phyloP scores from a whole-genome alignment of 1,140 invertebrate species.

The Drosophila kepulauana region DNA sequence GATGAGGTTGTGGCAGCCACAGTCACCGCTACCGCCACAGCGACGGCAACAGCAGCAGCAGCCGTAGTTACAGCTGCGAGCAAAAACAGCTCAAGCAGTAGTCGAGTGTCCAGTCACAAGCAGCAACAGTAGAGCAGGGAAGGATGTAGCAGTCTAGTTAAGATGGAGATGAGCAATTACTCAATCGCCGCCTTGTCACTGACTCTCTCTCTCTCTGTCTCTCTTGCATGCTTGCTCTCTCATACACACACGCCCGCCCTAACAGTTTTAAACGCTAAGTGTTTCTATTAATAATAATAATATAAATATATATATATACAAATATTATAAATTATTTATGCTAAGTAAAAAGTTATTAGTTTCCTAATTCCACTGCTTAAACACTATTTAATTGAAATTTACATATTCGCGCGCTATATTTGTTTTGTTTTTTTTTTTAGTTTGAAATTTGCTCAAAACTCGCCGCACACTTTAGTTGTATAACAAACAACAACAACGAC shows the following conservation, averaged over 20 bases:
- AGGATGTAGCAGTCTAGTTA: slow-evolving; percentile 19
- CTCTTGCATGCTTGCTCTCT: not conserved
- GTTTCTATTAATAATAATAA: slow-evolving; percentile 56
- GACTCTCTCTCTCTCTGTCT: slow-evolving; percentile 9
- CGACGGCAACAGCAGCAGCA: not conserved
- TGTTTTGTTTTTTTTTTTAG: slow-evolving; percentile 46
- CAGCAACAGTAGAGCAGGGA: slow-evolving; percentile 3
- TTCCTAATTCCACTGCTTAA: slow-evolving; percentile 59
- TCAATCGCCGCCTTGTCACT: slow-evolving; percentile 26
- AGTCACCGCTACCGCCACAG: not conserved
- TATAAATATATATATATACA: slow-evolving; percentile 38
- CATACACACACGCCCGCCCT: slow-evolving; percentile 56
- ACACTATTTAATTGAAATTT: slow-evolving; percentile 63
- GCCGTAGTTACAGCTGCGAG: not conserved
- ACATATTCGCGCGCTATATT: slow-evolving; percentile 11
- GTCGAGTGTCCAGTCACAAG: slow-evolving; percentile 19
- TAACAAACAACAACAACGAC: not conserved
- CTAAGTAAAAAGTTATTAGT: slow-evolving; percentile 73
- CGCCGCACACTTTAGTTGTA: slow-evolving; percentile 8
- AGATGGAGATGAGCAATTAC: slow-evolving; percentile 16
- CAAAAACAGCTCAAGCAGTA: slow-evolving; percentile 9
- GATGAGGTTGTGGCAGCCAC: slow-evolving; percentile 47
- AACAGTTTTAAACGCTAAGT: slow-evolving; percentile 72
- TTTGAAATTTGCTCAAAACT: slow-evolving; percentile 34
- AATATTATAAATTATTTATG: slow-evolving; percentile 75